Evolutionary conservation across 2,797 vertebrate genomes (phyloP).

Genomic region (Epinephelus malabaricus): DNA sequence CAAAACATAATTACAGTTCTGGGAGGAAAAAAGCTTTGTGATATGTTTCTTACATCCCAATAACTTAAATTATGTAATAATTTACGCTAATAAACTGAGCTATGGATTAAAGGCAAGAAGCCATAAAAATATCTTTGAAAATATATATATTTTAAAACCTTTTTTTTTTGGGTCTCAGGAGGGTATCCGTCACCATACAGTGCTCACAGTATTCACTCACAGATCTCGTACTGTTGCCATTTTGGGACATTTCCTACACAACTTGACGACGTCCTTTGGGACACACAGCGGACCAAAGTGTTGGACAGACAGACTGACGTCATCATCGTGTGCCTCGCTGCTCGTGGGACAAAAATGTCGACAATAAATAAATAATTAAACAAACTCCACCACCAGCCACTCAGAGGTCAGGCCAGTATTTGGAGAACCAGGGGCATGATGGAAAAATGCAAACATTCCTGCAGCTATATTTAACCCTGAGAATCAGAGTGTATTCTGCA

Average conservation of each 20-base stretch:
- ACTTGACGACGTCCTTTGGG: background rate
- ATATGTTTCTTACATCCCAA: too few relatives aligned
- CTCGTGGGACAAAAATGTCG: constrained; percentile 15
- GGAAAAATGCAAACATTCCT: constrained; percentile 65
- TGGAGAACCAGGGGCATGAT: constrained; percentile 55
- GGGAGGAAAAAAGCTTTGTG: too few relatives aligned
- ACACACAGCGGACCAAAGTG: background rate
- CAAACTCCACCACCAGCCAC: background rate
- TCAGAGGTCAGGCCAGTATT: constrained; percentile 18
- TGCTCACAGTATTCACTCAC: too few relatives aligned
- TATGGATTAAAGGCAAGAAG: too few relatives aligned
- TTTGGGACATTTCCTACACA: background rate
- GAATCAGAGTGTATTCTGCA: constrained; percentile 19
- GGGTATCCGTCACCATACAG: too few relatives aligned
- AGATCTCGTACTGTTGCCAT: too few relatives aligned
- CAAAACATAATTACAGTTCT: too few relatives aligned
- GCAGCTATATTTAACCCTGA: constrained; percentile 53
- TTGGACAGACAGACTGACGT: background rate
- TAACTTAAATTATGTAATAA: too few relatives aligned
- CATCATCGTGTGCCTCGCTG: background rate
- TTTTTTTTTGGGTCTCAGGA: too few relatives aligned
- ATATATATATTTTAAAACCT: too few relatives aligned
- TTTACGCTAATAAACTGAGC: too few relatives aligned
- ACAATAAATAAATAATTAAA: background rate
- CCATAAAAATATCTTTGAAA: too few relatives aligned